Conservation (phyloP, 2,113 vertebrate species). For the Platysteira castanea region DNA sequence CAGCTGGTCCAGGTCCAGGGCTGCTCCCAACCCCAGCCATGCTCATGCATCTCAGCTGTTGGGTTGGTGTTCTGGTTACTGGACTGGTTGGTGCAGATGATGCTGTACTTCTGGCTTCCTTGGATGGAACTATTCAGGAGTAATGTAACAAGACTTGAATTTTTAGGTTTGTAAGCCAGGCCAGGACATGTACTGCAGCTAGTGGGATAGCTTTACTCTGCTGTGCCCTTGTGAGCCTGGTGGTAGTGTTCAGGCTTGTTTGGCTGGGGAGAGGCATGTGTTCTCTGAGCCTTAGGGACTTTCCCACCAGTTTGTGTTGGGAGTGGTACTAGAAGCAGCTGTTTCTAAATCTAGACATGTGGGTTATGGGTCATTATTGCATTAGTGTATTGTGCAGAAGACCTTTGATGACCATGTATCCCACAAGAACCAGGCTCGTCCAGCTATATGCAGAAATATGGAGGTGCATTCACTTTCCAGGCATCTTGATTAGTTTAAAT, state of each 20-base stretch:
- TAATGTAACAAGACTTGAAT: rapidly evolving
- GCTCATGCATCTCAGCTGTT: background rate
- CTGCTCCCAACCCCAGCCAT: rapidly evolving
- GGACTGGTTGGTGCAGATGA: background rate
- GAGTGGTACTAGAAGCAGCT: background rate
- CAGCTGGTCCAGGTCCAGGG: background rate
- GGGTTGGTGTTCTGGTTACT: background rate
- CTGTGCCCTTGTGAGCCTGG: background rate
- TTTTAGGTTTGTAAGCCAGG: background rate
- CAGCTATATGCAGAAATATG: background rate
- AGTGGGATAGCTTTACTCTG: background rate
- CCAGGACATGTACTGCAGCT: background rate
- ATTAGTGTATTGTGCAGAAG: background rate
- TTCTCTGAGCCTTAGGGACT: background rate
- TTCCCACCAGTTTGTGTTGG: background rate
- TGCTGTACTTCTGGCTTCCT: background rate
- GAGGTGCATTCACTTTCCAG: background rate
- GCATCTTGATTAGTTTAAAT: background rate
- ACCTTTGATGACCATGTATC: rapidly evolving
- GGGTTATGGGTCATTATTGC: background rate
- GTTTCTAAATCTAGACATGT: background rate
- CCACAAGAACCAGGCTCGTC: background rate
- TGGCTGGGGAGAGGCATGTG: background rate
- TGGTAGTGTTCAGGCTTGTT: background rate
- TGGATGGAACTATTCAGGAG: background rate